Evolutionary conservation across 2,797 vertebrate species (phyloP).

Genomic region (Fistularia commersonii): DNA sequence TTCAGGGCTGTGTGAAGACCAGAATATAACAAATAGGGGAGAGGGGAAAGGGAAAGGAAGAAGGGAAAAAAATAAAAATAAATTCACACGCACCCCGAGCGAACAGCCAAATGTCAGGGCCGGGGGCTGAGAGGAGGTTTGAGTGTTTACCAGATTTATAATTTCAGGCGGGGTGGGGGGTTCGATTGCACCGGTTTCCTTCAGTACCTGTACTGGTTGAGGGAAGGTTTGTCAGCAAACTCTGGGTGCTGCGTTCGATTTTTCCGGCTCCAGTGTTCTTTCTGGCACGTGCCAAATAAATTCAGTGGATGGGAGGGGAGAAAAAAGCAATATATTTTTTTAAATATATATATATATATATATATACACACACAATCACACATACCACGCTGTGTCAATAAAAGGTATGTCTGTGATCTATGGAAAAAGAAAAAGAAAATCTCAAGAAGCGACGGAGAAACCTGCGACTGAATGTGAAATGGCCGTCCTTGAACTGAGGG

Average conservation of each 20-base stretch:
- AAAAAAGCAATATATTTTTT: constrained; percentile 13
- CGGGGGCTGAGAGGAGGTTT: no score
- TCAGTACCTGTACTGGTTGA: constrained; percentile 41
- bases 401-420: constrained; percentile 24
- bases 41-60: neutral
- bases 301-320: neutral
- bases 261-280: neutral
- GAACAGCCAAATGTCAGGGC: no score
- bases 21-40: neutral
- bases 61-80: neutral
- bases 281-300: no score
- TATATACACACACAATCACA: constrained; percentile 22
- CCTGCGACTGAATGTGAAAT: constrained; percentile 43
- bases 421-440: constrained; percentile 53
- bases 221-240: constrained; percentile 9
- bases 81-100: no score
- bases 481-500: constrained; percentile 53
- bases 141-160: no score
- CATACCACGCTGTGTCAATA: constrained; percentile 25
- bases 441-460: constrained; percentile 18
- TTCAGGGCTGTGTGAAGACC: neutral
- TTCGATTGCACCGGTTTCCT: constrained; percentile 46
- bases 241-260: constrained; percentile 3
- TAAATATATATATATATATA: no score
- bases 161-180: constrained; percentile 1